Evolutionary conservation across 2,888 invertebrate genomes (phyloP).

Genomic region (Lasioglossum morio): DNA sequence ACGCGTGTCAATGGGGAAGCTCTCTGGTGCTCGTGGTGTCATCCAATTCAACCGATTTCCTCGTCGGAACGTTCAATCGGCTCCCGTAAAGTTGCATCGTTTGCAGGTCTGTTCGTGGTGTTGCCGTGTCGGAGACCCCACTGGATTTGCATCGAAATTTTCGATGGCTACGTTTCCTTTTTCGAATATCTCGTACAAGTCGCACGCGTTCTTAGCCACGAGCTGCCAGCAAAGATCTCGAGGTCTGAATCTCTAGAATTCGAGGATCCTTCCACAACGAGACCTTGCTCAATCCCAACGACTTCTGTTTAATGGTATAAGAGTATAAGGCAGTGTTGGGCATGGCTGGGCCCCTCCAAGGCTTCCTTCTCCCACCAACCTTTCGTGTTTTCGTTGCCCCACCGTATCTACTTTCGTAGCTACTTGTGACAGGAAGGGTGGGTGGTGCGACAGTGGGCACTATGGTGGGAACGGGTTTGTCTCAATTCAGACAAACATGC

Average conservation of each 20-base stretch:
- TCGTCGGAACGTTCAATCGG: slow-evolving; percentile 11
- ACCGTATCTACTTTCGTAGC: no score
- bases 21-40: slow-evolving; percentile 41
- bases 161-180: not conserved
- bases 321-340: not conserved
- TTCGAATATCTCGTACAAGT: not conserved
- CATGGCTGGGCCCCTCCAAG: no score
- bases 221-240: not conserved
- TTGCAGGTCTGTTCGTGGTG: not conserved
- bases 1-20: slow-evolving; percentile 48
- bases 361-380: no score
- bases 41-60: slow-evolving; percentile 46
- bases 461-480: no score
- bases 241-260: not conserved
- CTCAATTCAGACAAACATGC: no score
- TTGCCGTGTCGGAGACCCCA: not conserved
- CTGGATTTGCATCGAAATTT: slow-evolving; percentile 37
- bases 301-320: slow-evolving; percentile 31
- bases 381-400: no score
- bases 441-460: no score
- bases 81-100: slow-evolving; percentile 22
- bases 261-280: not conserved
- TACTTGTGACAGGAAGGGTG: no score
- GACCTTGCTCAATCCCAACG: not conserved
- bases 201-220: not conserved